Percentiles rank a stretch among this genome's conserved stretches.
phyloP scores from a whole-genome alignment of 2,888 invertebrate genomes.

The Choreutis nemorana region DNA sequence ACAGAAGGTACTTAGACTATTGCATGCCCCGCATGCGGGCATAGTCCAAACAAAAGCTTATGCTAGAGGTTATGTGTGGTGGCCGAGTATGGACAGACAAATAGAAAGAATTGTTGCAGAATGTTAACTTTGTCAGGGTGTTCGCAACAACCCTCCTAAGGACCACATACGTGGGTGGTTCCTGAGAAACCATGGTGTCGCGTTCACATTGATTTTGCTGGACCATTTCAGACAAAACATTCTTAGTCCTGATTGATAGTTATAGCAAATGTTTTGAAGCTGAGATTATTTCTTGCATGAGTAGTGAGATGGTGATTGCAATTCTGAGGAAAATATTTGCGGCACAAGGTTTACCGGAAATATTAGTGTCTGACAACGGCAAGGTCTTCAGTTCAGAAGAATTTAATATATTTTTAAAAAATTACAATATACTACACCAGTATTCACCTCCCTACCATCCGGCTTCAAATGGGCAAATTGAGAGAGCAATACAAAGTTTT shows the following conservation, averaged over 20 bases:
- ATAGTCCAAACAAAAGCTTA: conserved; percentile 13
- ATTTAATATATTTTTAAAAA: neutral
- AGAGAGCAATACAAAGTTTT: neutral
- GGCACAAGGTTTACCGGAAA: no score
- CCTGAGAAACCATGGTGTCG: conserved; percentile 12
- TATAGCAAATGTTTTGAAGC: conserved; percentile 15
- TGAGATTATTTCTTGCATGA: conserved; percentile 11
- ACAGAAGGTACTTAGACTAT: neutral
- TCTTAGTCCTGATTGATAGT: conserved; percentile 13
- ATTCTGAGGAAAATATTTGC: conserved; percentile 17
- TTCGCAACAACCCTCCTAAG: conserved; percentile 11
- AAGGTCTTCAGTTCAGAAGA: no score
- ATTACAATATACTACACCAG: conserved; percentile 8
- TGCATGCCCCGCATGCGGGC: conserved; percentile 4
- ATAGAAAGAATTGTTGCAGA: conserved; percentile 9
- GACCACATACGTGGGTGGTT: conserved; percentile 13
- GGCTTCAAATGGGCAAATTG: conserved; percentile 8
- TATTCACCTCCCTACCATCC: conserved; percentile 14
- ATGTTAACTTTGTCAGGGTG: conserved; percentile 9
- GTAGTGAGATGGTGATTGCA: conserved; percentile 9
- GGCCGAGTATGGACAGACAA: conserved; percentile 10
- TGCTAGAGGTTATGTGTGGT: conserved; percentile 13
- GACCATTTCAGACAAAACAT: conserved; percentile 12
- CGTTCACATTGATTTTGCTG: conserved; percentile 14
- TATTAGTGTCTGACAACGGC: no score